Conservation (phyloP, 2,888 invertebrate species). For the Tetheella fluctuosa region DNA sequence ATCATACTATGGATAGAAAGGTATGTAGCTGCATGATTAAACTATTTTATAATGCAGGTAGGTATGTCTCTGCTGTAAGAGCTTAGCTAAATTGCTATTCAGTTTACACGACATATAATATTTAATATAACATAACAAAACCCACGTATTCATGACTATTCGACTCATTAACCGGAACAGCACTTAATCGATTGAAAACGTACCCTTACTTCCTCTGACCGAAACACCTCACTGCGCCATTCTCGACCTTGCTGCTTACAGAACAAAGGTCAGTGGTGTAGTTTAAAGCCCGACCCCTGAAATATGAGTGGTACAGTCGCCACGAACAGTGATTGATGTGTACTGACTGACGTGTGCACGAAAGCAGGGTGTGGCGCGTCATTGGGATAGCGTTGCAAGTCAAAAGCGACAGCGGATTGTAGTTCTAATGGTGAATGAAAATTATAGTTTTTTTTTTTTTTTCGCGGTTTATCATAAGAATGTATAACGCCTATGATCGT, state of each 20-base stretch:
- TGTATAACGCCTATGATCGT: too few species aligned
- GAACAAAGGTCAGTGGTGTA: slow-evolving; percentile 40
- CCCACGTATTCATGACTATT: slow-evolving; percentile 16
- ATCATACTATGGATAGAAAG: too few species aligned
- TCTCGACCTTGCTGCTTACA: slow-evolving; percentile 45
- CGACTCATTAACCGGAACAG: slow-evolving; percentile 52
- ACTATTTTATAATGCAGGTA: too few species aligned
- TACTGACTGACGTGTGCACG: slow-evolving; percentile 78
- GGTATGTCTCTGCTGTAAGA: too few species aligned
- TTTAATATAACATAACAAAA: slow-evolving; percentile 16
- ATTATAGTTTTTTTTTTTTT: too few species aligned
- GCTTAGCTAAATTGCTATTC: too few species aligned
- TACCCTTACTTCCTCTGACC: slow-evolving; percentile 45
- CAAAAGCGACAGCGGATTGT: slow-evolving; percentile 28
- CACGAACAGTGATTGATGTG: slow-evolving; percentile 79
- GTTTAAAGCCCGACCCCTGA: slow-evolving; percentile 57
- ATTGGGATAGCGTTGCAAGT: slow-evolving; percentile 29
- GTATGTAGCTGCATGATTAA: too few species aligned
- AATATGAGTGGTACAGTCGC: slow-evolving; percentile 78
- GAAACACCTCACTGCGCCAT: slow-evolving; percentile 25
- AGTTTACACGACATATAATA: too few species aligned
- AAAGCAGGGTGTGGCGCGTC: slow-evolving; percentile 62
- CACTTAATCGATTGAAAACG: slow-evolving; percentile 75
- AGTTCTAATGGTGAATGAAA: too few species aligned
- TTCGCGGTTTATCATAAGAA: too few species aligned